Evolutionary conservation across 2,888 invertebrate genomes (phyloP), one percentile per base, ranked within the genome.

Genomic region (Liodrosophila aerea): DNA sequence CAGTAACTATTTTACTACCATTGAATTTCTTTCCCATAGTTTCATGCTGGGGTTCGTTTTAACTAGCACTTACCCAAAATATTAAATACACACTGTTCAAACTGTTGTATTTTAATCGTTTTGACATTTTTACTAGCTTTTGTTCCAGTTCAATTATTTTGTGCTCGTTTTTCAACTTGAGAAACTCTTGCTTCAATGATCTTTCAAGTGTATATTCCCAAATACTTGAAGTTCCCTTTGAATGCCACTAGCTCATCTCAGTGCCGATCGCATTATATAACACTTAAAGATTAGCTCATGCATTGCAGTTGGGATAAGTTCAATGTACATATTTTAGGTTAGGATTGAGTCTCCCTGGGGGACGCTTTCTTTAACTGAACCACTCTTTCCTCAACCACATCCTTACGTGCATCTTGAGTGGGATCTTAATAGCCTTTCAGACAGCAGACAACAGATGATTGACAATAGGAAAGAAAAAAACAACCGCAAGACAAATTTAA

Each of bases 401-500:
- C 68, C 58, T 58, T 47, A 39, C 29, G 46, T 56, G 31, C 68
- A 61, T 59, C 65, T 58, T 16, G 8, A 34, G 16, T 52, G 60
- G 36, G 61, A 64, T 75, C 70, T 73, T 61, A 61, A 71, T 66
- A 53, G 52, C 34, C 36, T 62, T 51, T 54, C 13, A 44, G 65
- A 63, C 65, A 66, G 50, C 52, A 46, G 46, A 45, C 62, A 84
- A 75, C 84, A 86, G 73, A 78, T 86, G 86, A 86, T 78, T 76
- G 82, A 84, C 86, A 84, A 73, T 66, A 59, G 69, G 75, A 34
- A 76, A 71, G 5, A 22, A 22, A n/a, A n/a, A n/a, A n/a, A n/a
- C n/a, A n/a, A 84, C 86, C 83, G 73, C 86, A 84, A 78, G 67
- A 78, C 85, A 78, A 73, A 81, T 85, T 84, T 75, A 77, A 84